These are phyloP conservation scores for Diaprepes abbreviatus DNA, from an alignment of 2,888 invertebrate genomes.

Conservation along the genomic window DNA sequence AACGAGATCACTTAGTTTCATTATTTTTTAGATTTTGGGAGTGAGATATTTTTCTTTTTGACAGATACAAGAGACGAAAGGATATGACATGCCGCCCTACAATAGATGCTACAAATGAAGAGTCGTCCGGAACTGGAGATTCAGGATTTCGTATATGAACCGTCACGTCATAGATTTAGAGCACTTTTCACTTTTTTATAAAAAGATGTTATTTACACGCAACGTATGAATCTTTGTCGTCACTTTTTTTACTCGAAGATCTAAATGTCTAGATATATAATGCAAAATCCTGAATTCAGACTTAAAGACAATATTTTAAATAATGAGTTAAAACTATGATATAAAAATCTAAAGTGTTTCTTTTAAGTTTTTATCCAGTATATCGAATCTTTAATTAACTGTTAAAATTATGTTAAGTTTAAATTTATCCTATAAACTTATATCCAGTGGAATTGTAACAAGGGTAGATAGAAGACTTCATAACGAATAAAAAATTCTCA, in stretches of 20 bases:
- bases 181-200: constrained; percentile 35
- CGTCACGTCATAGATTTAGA: constrained; percentile 37
- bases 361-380: too few relatives aligned
- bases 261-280: constrained; percentile 21
- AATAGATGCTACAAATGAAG: constrained; percentile 46
- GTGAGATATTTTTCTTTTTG: constrained; percentile 73
- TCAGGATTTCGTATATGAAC: constrained; percentile 50
- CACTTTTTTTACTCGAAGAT: constrained; percentile 31
- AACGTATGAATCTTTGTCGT: constrained; percentile 13
- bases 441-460: too few relatives aligned
- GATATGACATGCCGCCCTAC: constrained; percentile 68
- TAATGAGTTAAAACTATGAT: neutral
- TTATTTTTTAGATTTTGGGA: constrained; percentile 64
- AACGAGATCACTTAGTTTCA: constrained; percentile 64
- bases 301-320: constrained; percentile 32
- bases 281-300: constrained; percentile 25
- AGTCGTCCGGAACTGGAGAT: constrained; percentile 47
- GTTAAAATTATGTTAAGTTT: too few relatives aligned
- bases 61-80: constrained; percentile 83
- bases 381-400: too few relatives aligned
- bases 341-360: constrained; percentile 1
- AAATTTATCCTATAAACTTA: too few relatives aligned
- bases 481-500: too few relatives aligned
- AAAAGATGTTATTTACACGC: constrained; percentile 11
- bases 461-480: too few relatives aligned